Evolutionary conservation across 30 jellyfish, hydroid and myxozoan genomes (phyloP), one percentile per base, ranked within the genome.

Genomic region (Clytia hemisphaerica): DNA sequence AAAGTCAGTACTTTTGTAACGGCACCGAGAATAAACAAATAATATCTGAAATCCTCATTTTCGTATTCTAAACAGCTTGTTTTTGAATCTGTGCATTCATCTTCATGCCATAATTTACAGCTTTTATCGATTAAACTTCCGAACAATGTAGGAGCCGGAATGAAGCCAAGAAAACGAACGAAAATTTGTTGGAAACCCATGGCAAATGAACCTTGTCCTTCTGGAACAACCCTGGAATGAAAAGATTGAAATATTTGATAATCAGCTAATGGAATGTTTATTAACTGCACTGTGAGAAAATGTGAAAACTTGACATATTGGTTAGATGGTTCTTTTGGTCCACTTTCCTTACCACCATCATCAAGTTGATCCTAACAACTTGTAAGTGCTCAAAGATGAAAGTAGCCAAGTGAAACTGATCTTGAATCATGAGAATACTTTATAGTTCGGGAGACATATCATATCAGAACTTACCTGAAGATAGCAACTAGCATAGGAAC

Each of bases 101-200:
- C 97, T 7, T 21, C 45, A 24, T 76, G 87, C 98, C 98, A 90
- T 14, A 82, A 72, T 6, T 76, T 54, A 67, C 98, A 90, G 14
- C 94, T 79, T 73, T 47, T 50, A 60, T 90, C 98, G 18, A 90
- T 82, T 68, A 90, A 72, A 40, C 42, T 71, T 10, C 98, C 98
- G 50, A 90, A 82, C 27, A 90, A 45, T 2, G 80, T 82, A 0
- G 98, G 98, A 12, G 94, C 98, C 16, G 98, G 98, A 42, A 90
- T 78, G 58, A 81, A 82, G 53, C 95, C 95, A 44, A 90, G 93
- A 49, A 81, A 76, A 2, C 98, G 94, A 4, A 81, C 79, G 37
- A 90, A 71, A 27, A 90, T 92, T 48, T 81, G 95, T 76, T 90
- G 98, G 55, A 90, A 76, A 10, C 98, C 98, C 85, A 90, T 38